Percentiles rank a stretch among this genome's conserved stretches.
These are phyloP conservation scores for Perdix hodgsoniae DNA, from an alignment of 2,797 vertebrate species.

Conservation along the genomic window DNA sequence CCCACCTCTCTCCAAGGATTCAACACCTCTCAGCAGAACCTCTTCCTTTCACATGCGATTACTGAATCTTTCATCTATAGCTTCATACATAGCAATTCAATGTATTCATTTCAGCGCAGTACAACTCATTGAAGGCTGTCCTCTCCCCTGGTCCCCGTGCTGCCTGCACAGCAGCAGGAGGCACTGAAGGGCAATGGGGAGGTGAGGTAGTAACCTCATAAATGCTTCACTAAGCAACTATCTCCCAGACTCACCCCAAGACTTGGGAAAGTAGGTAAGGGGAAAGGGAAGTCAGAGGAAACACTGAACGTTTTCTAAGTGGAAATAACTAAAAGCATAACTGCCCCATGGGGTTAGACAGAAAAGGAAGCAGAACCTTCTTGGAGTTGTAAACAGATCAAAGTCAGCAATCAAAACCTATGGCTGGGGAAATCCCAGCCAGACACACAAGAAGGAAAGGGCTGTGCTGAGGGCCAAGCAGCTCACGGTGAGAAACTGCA, in stretches of 20 bases:
- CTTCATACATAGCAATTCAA: background rate
- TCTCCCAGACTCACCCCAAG: background rate
- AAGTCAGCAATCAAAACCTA: background rate
- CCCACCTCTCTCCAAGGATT: background rate
- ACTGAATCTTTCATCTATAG: background rate
- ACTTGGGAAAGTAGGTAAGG: background rate
- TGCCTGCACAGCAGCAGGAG: background rate
- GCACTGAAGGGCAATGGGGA: background rate
- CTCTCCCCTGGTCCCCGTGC: background rate
- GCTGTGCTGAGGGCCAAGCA: background rate
- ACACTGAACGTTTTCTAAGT: background rate
- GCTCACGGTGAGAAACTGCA: background rate
- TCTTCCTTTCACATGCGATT: background rate
- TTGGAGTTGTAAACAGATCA: accelerated
- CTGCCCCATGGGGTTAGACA: background rate
- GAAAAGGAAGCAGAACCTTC: background rate
- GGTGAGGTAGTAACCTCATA: background rate
- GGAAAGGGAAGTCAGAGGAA: background rate
- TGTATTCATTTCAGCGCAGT: background rate
- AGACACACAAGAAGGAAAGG: background rate
- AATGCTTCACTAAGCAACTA: background rate
- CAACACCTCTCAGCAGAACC: background rate
- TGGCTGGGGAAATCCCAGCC: background rate
- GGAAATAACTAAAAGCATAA: background rate
- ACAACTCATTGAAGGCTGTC: background rate